Evolutionary conservation across 2,797 vertebrate genomes (phyloP).

Genomic region (Leontopithecus rosalia): DNA sequence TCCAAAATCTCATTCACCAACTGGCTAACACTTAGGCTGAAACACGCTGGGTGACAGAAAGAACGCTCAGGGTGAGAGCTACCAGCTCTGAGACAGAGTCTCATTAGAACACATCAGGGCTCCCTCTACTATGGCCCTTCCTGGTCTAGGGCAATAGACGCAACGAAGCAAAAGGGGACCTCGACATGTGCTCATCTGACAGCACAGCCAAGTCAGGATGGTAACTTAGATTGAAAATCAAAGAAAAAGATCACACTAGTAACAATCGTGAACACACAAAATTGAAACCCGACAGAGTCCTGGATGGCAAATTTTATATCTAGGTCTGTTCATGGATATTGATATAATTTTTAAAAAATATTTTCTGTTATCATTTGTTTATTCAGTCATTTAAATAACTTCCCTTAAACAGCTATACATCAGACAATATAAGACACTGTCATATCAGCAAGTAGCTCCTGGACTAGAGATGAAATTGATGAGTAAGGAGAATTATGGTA

Average conservation of each 20-base stretch:
- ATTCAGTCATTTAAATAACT: not conserved
- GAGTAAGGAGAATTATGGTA: not conserved
- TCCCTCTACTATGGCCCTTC: not conserved
- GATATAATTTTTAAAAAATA: not conserved
- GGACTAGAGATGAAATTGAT: not conserved
- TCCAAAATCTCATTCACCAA: conserved; percentile 59
- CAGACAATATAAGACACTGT: not conserved
- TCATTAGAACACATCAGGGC: not conserved
- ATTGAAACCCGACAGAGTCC: not conserved
- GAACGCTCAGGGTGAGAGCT: not conserved
- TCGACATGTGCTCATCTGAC: fast-evolving
- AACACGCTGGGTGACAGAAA: not conserved
- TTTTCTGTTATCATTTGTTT: not conserved
- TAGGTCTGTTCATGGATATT: not conserved
- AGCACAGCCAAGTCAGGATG: not conserved
- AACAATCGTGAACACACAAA: not conserved
- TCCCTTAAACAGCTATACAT: not conserved
- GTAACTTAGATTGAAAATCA: not conserved
- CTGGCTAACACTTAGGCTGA: conserved; percentile 24
- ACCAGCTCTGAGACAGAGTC: not conserved
- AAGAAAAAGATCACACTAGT: not conserved
- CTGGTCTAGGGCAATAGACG: not conserved
- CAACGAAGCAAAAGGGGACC: not conserved
- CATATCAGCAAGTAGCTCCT: not conserved
- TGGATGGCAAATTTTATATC: not conserved